phyloP scores from a whole-genome alignment of 92 coral and sea anemone genomes.

The Diadumene lineata region DNA sequence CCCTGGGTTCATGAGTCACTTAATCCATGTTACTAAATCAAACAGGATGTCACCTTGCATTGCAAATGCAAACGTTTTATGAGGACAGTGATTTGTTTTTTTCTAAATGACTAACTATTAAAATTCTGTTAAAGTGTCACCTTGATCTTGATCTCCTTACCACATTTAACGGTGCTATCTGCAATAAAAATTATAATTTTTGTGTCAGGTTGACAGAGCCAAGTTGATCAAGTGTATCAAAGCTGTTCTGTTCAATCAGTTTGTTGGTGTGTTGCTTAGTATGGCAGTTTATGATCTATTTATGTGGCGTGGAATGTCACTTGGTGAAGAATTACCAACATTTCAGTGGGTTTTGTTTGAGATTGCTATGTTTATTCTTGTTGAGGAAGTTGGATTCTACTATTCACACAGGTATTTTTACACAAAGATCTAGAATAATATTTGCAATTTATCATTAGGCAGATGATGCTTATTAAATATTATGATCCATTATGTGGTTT shows the following conservation, averaged over 20 bases:
- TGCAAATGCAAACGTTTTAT: no score
- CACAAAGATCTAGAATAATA: not conserved
- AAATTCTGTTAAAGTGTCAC: no score
- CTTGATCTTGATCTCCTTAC: no score
- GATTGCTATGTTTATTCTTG: conserved; percentile 74
- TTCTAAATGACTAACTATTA: no score
- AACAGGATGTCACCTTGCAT: no score
- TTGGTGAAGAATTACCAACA: conserved; percentile 73
- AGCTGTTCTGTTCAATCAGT: conserved; percentile 85
- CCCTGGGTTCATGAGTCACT: no score
- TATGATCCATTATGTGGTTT: no score
- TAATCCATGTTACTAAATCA: no score
- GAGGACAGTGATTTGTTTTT: no score
- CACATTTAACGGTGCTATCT: no score
- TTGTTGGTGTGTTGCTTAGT: conserved; percentile 45
- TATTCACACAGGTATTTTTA: conserved; percentile 88
- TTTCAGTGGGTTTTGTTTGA: conserved; percentile 98
- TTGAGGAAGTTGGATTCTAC: conserved; percentile 90
- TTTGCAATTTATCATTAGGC: not conserved
- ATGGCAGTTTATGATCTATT: conserved; percentile 40
- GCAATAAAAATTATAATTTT: not conserved
- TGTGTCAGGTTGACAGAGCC: conserved; percentile 70
- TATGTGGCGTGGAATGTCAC: conserved; percentile 75
- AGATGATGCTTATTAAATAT: no score
- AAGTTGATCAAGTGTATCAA: conserved; percentile 71